phyloP scores from a whole-genome alignment of 2,888 invertebrate species.

The Caenorhabditis sulstoni region DNA sequence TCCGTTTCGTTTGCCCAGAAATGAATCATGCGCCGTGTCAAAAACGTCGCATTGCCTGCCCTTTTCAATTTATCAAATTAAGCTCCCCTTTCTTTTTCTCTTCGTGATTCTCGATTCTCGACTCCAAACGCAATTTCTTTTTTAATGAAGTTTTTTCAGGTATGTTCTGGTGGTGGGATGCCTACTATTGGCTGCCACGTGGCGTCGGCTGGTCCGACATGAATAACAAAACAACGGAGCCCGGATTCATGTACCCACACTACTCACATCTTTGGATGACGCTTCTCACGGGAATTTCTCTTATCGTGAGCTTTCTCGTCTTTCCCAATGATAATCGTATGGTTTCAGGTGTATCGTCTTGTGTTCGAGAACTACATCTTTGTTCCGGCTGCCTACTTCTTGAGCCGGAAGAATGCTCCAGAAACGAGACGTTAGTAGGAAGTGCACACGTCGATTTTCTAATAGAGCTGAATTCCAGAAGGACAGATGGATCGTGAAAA shows the following conservation, averaged over 20 bases:
- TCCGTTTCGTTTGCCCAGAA: slow-evolving; percentile 23
- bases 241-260: slow-evolving; percentile 66
- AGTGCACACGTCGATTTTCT: background rate
- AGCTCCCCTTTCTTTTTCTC: background rate
- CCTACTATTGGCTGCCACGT: slow-evolving; percentile 77
- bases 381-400: slow-evolving; percentile 53
- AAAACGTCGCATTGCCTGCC: slow-evolving; percentile 11
- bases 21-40: slow-evolving; percentile 33
- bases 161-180: slow-evolving; percentile 68
- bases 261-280: slow-evolving; percentile 69
- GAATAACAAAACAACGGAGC: slow-evolving; percentile 58
- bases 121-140: slow-evolving; percentile 6
- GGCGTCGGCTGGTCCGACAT: slow-evolving; percentile 75
- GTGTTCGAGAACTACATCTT: slow-evolving; percentile 56
- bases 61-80: slow-evolving; percentile 7
- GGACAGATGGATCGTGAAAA: slow-evolving; percentile 62
- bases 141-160: slow-evolving; percentile 22
- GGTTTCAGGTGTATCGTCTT: slow-evolving; percentile 50
- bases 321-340: background rate
- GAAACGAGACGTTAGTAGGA: slow-evolving; percentile 45
- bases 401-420: slow-evolving; percentile 55
- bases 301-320: slow-evolving; percentile 56
- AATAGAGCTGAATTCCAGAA: slow-evolving; percentile 37
- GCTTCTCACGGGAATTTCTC: slow-evolving; percentile 61
- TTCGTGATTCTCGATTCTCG: too few species aligned